Evolutionary conservation across 2,797 vertebrate genomes (phyloP).

Genomic region (Pyrocephalus nanus): DNA sequence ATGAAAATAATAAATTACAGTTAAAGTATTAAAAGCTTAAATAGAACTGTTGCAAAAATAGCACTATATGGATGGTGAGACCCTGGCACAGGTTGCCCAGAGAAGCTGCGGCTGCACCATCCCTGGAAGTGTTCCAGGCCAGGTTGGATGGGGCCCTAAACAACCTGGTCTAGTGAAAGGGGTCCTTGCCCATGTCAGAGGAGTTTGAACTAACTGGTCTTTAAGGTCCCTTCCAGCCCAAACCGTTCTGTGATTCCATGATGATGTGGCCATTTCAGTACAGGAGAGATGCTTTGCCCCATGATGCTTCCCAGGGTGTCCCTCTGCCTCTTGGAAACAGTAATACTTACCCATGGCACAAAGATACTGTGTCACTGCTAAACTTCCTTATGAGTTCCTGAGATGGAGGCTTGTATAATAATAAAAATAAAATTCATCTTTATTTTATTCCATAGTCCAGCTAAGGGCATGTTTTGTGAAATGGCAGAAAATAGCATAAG

Average conservation of each 20-base stretch:
- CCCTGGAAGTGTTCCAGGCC: neutral
- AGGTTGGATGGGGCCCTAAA: neutral
- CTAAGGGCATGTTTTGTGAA: neutral
- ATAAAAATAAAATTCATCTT: neutral
- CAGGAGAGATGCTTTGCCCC: neutral
- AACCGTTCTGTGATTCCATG: neutral
- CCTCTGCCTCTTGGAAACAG: neutral
- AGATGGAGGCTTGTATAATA: neutral
- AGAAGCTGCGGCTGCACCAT: neutral
- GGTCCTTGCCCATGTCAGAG: accelerated
- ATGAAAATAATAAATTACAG: neutral
- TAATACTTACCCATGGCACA: neutral
- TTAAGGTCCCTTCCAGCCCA: neutral
- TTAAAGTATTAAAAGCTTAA: neutral
- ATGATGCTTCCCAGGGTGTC: neutral
- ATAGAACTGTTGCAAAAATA: neutral
- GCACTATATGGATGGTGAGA: neutral
- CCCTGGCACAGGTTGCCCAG: neutral
- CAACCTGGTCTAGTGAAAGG: neutral
- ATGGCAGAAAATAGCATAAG: neutral
- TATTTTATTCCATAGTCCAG: constrained; percentile 19
- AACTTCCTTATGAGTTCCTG: neutral
- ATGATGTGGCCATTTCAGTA: neutral
- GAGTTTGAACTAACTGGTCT: neutral
- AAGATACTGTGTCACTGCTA: neutral